A percentile compares a stretch with the other conserved stretches of the same genome.
Evolutionary conservation across 2,888 invertebrate genomes (phyloP).

Genomic region (Apodemia duryi): DNA sequence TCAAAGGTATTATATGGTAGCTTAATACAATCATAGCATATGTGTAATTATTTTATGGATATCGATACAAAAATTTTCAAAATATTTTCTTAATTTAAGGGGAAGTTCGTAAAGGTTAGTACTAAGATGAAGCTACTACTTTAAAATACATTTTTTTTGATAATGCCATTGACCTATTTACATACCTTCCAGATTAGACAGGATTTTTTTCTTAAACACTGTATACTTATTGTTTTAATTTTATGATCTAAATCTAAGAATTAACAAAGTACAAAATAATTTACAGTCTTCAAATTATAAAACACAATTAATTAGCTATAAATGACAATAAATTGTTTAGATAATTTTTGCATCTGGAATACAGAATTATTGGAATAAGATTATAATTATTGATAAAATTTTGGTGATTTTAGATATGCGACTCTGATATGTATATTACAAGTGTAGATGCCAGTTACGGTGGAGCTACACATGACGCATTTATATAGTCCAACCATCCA

Average conservation of each 20-base stretch:
- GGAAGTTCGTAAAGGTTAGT: too few species aligned
- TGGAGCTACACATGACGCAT: constrained; percentile 17
- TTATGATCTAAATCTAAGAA: background rate
- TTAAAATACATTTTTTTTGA: too few species aligned
- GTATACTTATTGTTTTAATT: background rate
- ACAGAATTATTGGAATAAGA: background rate
- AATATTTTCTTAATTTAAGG: too few species aligned
- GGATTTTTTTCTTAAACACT: too few species aligned
- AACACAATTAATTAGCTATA: background rate
- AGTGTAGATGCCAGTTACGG: constrained; percentile 16
- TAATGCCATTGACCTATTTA: too few species aligned
- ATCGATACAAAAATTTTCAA: too few species aligned
- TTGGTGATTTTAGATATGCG: constrained; percentile 5
- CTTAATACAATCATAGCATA: too few species aligned
- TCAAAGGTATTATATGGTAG: too few species aligned
- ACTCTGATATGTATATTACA: constrained; percentile 20
- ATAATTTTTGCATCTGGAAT: background rate
- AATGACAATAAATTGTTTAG: background rate
- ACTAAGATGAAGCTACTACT: too few species aligned
- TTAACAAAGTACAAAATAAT: background rate
- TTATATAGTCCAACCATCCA: background rate
- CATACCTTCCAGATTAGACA: too few species aligned
- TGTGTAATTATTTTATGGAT: too few species aligned
- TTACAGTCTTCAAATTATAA: background rate
- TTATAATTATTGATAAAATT: background rate